These are phyloP conservation scores for Tragelaphus buxtoni DNA, from an alignment of 2,113 vertebrate species.

Conservation along the genomic window DNA sequence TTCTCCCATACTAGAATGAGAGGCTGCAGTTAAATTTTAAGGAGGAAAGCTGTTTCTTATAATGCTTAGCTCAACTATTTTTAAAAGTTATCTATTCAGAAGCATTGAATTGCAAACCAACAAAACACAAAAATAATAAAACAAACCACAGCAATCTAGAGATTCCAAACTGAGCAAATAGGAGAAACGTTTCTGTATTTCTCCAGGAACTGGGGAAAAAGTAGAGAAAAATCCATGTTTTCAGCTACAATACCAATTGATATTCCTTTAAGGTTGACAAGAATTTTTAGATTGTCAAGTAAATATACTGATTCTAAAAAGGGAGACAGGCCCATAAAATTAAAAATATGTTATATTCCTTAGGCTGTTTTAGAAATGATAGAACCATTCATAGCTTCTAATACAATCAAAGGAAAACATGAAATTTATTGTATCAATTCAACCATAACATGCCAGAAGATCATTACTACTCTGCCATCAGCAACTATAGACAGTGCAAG, in stretches of 20 bases:
- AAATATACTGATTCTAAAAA: neutral
- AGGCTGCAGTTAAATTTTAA: neutral
- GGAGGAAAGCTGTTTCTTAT: neutral
- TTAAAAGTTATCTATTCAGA: neutral
- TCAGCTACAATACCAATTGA: neutral
- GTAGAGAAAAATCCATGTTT: neutral
- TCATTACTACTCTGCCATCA: neutral
- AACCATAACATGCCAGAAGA: constrained; percentile 22
- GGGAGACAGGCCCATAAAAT: neutral
- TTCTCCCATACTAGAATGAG: neutral
- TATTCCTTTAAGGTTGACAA: neutral
- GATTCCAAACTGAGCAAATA: neutral
- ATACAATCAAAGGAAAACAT: constrained; percentile 18
- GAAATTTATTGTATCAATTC: constrained; percentile 33
- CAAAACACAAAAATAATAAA: neutral
- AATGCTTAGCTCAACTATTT: neutral
- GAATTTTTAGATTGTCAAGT: neutral
- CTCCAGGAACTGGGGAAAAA: neutral
- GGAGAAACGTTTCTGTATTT: neutral
- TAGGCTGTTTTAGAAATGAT: constrained; percentile 27
- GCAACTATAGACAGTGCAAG: neutral
- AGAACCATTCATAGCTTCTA: constrained; percentile 44
- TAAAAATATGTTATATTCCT: constrained; percentile 12
- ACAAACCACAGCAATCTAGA: neutral
- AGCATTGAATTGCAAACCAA: neutral